Percentiles rank a stretch among this genome's conserved stretches.
These are phyloP conservation scores for Trachelus iudaicus DNA, from an alignment of 2,888 invertebrate species.

Conservation along the genomic window DNA sequence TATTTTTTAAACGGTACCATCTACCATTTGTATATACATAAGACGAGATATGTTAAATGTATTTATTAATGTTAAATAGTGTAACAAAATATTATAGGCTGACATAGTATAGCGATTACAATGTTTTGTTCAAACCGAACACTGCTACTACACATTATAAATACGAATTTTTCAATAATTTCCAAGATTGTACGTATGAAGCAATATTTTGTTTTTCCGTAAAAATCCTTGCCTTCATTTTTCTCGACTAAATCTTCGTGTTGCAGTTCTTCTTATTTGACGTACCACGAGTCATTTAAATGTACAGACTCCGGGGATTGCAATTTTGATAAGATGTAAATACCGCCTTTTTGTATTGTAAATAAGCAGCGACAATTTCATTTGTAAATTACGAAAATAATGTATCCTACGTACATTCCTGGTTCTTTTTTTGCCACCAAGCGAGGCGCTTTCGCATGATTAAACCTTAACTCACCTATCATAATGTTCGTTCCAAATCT, in stretches of 20 bases:
- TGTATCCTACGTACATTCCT: not conserved
- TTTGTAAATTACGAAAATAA: not conserved
- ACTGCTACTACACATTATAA: conserved; percentile 3
- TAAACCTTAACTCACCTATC: conserved; percentile 32
- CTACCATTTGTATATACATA: conserved; percentile 34
- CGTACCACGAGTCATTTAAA: not conserved
- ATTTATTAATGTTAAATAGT: conserved; percentile 38
- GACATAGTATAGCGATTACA: not conserved
- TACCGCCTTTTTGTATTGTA: not conserved
- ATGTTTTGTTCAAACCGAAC: conserved; percentile 1
- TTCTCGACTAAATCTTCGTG: not conserved
- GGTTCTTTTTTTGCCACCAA: not conserved
- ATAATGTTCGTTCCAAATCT: conserved; percentile 46
- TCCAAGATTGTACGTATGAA: not conserved
- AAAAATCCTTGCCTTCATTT: not conserved
- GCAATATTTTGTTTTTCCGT: too few species aligned
- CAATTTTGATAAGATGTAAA: not conserved
- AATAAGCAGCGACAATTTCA: not conserved
- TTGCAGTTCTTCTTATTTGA: not conserved
- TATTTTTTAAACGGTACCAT: conserved; percentile 5
- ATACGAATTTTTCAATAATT: not conserved
- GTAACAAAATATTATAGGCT: conserved; percentile 18
- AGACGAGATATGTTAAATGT: conserved; percentile 26
- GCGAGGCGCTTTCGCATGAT: not conserved
- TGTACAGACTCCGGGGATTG: not conserved